A percentile compares a stretch with the other conserved stretches of the same genome.
Evolutionary conservation across 2,797 vertebrate genomes (phyloP).

Genomic region (Perodicticus potto): DNA sequence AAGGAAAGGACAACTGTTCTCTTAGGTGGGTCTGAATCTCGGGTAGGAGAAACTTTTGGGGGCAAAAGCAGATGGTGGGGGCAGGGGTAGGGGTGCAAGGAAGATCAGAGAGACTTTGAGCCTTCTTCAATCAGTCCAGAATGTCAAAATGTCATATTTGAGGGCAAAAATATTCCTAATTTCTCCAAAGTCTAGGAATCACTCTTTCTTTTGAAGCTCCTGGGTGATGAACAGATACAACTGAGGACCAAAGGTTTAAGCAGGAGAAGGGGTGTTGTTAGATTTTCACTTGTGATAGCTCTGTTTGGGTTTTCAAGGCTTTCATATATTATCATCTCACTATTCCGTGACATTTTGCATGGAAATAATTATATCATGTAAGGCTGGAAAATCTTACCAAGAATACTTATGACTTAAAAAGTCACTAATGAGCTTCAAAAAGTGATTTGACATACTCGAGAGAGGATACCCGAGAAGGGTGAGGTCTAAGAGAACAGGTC

Average conservation of each 20-base stretch:
- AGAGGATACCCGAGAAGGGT: too few relatives aligned
- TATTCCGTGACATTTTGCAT: not conserved
- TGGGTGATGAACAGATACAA: not conserved
- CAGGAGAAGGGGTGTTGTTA: not conserved
- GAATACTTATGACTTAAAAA: not conserved
- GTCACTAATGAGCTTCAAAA: conserved; percentile 18
- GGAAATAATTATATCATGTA: not conserved
- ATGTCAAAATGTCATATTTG: not conserved
- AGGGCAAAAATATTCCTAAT: not conserved
- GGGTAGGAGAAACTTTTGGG: not conserved
- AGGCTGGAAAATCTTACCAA: not conserved
- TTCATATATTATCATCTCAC: not conserved
- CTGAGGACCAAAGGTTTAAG: not conserved
- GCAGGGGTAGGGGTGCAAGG: too few relatives aligned
- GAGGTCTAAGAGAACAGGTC: too few relatives aligned
- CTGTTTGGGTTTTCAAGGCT: not conserved
- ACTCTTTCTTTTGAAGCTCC: not conserved
- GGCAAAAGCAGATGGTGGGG: not conserved
- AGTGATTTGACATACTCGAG: not conserved
- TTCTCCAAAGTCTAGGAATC: not conserved
- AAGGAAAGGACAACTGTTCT: not conserved
- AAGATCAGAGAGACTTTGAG: not conserved
- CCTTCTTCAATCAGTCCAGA: not conserved
- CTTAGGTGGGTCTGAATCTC: not conserved
- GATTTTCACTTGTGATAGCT: not conserved